Percentiles rank a stretch among this genome's conserved stretches.
These are phyloP conservation scores for Carassius carassius DNA, from an alignment of 2,113 vertebrate genomes.

Conservation along the genomic window DNA sequence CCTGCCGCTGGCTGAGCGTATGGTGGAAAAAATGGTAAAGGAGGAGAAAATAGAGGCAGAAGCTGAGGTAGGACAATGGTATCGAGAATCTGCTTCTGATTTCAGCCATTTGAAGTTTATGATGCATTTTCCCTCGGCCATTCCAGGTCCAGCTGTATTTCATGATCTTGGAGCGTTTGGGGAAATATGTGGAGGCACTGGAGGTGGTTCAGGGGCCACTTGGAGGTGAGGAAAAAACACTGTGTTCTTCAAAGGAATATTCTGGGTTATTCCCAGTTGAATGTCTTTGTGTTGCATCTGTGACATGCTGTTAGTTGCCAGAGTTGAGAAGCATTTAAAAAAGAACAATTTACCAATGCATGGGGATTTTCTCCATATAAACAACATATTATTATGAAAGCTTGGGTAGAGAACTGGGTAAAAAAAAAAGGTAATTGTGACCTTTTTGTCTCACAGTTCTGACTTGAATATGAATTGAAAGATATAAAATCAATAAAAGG, in stretches of 20 bases:
- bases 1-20: conserved; percentile 94
- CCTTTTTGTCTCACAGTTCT: too few species aligned
- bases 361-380: not conserved
- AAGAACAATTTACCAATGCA: not conserved
- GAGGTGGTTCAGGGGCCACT: conserved; percentile 93
- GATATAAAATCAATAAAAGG: too few species aligned
- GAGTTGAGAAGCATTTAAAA: not conserved
- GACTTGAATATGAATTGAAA: too few species aligned
- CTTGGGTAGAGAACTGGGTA: not conserved
- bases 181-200: conserved; percentile 92
- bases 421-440: not conserved
- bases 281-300: conserved; percentile 19
- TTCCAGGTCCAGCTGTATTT: conserved; percentile 94
- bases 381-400: not conserved
- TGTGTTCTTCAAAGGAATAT: not conserved
- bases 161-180: conserved; percentile 96
- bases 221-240: conserved; percentile 80
- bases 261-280: conserved; percentile 14
- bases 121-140: not conserved
- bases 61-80: conserved; percentile 84
- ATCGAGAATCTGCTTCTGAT: not conserved
- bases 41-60: conserved; percentile 99
- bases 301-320: not conserved
- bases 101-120: not conserved
- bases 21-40: conserved; percentile 99